Conservation (phyloP, 2,113 vertebrate species). For the Spea multiplicata region DNA sequence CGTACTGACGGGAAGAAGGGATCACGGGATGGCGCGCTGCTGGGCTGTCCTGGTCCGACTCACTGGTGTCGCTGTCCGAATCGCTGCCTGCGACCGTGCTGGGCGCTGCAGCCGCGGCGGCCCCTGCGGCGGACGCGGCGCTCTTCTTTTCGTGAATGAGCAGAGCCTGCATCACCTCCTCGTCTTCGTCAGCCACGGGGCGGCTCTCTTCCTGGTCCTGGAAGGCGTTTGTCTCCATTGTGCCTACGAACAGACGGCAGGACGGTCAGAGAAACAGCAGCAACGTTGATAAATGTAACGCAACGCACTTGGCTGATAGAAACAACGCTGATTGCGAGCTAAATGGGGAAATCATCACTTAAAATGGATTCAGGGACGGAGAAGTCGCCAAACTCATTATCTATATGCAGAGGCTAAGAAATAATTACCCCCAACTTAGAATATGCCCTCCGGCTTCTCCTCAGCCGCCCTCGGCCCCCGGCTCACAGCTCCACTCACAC, state of each 20-base stretch:
- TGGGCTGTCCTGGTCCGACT: conserved; percentile 85
- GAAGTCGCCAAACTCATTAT: too few relatives aligned
- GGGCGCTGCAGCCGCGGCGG: conserved; percentile 57
- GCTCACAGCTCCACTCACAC: too few relatives aligned
- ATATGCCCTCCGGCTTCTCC: not conserved
- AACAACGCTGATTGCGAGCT: too few relatives aligned
- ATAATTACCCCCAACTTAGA: not conserved
- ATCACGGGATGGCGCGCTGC: conserved; percentile 46
- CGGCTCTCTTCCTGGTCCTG: conserved; percentile 68
- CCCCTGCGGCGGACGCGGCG: conserved; percentile 42
- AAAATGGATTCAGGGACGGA: too few relatives aligned
- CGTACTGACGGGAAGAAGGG: not conserved
- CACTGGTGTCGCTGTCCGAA: conserved; percentile 96
- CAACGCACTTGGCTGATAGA: too few relatives aligned
- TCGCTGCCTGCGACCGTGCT: conserved; percentile 81
- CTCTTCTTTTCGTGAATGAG: conserved; percentile 95
- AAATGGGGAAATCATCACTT: too few relatives aligned
- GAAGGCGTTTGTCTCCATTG: conserved; percentile 62
- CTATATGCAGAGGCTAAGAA: too few relatives aligned
- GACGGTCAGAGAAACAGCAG: too few relatives aligned
- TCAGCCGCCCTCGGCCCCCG: too few relatives aligned
- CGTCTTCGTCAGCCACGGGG: conserved; percentile 77
- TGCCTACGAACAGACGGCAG: conserved; percentile 55
- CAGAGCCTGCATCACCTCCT: conserved; percentile 95
- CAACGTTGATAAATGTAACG: too few relatives aligned